Evolutionary conservation across 2,888 invertebrate genomes (phyloP).

Genomic region (Stenurella melanura): DNA sequence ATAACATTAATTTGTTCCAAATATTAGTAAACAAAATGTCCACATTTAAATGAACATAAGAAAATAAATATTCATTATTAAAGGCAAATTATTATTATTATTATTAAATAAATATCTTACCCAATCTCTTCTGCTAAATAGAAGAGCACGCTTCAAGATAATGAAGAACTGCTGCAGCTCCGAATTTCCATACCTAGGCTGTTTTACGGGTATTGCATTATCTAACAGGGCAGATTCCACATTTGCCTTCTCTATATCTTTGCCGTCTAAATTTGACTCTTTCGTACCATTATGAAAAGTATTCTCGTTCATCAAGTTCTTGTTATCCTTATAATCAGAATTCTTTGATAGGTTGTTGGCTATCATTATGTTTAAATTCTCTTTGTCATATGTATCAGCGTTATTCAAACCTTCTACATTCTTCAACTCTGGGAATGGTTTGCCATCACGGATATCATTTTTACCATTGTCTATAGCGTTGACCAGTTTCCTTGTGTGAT

Average conservation of each 20-base stretch:
- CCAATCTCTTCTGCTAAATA: slow-evolving; percentile 93
- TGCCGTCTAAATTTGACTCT: slow-evolving; percentile 58
- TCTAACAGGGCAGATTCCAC: slow-evolving; percentile 82
- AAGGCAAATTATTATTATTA: no score
- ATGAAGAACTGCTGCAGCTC: slow-evolving; percentile 91
- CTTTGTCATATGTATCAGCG: slow-evolving; percentile 64
- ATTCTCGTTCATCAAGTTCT: slow-evolving; percentile 76
- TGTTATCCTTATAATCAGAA: slow-evolving; percentile 73
- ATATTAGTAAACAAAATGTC: no score
- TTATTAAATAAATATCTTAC: no score
- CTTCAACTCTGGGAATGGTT: slow-evolving; percentile 78
- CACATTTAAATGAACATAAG: no score
- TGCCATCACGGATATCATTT: slow-evolving; percentile 85
- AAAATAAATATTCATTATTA: not conserved
- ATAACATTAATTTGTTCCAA: no score
- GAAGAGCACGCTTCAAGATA: slow-evolving; percentile 87
- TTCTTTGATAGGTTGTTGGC: slow-evolving; percentile 74
- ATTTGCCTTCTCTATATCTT: slow-evolving; percentile 78
- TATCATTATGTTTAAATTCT: slow-evolving; percentile 60
- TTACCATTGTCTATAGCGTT: slow-evolving; percentile 90
- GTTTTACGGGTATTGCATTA: slow-evolving; percentile 76
- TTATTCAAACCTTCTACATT: slow-evolving; percentile 74
- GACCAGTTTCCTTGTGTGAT: slow-evolving; percentile 88
- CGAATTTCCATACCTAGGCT: slow-evolving; percentile 87
- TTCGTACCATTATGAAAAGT: slow-evolving; percentile 81